Percentiles rank a stretch among this genome's conserved stretches.
Conservation (phyloP, 1,140 invertebrate species). For the Alviniconcha marisindica region DNA sequence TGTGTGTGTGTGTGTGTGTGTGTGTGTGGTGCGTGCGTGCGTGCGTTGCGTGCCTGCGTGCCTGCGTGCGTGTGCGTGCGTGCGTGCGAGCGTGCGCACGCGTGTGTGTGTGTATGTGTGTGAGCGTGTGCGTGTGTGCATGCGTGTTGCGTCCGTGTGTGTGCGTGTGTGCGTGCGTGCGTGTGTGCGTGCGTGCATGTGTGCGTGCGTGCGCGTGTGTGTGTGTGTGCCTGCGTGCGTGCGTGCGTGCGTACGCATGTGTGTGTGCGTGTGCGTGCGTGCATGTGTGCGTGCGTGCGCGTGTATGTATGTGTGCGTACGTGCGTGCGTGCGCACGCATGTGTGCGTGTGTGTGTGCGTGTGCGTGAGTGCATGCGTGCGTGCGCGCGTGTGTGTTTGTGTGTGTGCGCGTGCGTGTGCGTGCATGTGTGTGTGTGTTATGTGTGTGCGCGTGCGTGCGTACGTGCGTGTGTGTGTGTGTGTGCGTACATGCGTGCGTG, state of each 20-base stretch:
- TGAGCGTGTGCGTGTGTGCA: too few species aligned
- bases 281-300: background rate
- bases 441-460: too few species aligned
- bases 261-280: background rate
- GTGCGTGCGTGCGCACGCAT: background rate
- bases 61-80: background rate
- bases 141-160: background rate
- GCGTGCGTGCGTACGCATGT: background rate
- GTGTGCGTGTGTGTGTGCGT: conserved; percentile 21
- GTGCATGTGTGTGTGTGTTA: background rate
- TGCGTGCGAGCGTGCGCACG: background rate
- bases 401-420: conserved; percentile 20
- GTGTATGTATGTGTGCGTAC: background rate
- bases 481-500: background rate
- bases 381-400: conserved; percentile 10
- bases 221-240: conserved; percentile 14
- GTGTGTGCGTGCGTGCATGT: conserved; percentile 22
- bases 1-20: too few species aligned
- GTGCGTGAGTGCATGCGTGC: conserved; percentile 3
- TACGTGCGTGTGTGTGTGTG: background rate
- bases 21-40: too few species aligned
- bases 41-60: background rate
- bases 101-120: background rate
- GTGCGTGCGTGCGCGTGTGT: conserved; percentile 20
- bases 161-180: conserved; percentile 20